Conservation (phyloP, 2,797 vertebrate species). For the Betta splendens region DNA sequence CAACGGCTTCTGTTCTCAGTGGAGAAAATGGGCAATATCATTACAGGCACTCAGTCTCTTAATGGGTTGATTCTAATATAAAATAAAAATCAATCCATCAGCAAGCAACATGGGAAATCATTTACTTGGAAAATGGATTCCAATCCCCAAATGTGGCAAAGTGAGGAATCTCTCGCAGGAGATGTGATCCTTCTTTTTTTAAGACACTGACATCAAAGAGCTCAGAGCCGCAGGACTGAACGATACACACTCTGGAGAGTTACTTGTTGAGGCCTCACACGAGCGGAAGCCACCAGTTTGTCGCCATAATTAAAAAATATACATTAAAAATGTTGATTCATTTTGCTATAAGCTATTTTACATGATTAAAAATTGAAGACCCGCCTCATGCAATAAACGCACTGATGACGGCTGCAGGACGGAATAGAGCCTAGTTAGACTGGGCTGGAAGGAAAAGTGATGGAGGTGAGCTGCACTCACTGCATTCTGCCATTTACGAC, state of each 20-base stretch:
- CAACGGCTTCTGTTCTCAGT: conserved; percentile 15
- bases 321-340: conserved; percentile 7
- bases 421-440: background rate
- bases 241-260: conserved; percentile 16
- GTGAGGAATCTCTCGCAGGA: conserved; percentile 34
- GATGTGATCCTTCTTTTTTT: background rate
- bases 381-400: conserved; percentile 12
- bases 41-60: conserved; percentile 15
- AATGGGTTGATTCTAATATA: conserved; percentile 36
- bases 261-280: conserved; percentile 20
- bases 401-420: background rate
- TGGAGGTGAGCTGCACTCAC: conserved; percentile 5
- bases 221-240: conserved; percentile 26
- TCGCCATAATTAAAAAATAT: conserved; percentile 9
- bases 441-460: no score
- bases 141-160: conserved; percentile 51
- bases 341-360: conserved; percentile 4
- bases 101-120: conserved; percentile 46
- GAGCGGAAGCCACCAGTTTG: conserved; percentile 8
- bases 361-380: conserved; percentile 9
- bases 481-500: conserved; percentile 6
- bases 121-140: conserved; percentile 51
- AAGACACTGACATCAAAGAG: conserved; percentile 27
- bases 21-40: conserved; percentile 7
- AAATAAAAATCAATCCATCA: conserved; percentile 51